Evolutionary conservation across 1,140 invertebrate genomes (phyloP).

Genomic region (Marisa cornuarietis): DNA sequence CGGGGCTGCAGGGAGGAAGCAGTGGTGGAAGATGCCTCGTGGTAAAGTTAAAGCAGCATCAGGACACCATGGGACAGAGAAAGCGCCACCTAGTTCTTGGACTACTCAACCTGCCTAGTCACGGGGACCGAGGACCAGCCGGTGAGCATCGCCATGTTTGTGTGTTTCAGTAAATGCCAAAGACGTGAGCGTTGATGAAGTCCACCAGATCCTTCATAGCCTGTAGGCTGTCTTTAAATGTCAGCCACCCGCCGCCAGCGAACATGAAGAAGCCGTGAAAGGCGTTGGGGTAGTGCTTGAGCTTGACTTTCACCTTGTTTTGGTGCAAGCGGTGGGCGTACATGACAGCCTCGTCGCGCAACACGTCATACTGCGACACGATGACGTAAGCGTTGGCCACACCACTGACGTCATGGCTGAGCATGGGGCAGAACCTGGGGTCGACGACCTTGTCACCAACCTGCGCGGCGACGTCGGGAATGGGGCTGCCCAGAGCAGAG

Average conservation of each 20-base stretch:
- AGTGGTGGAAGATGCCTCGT: too few relatives aligned
- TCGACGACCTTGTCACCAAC: constrained; percentile 39
- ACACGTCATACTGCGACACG: constrained; percentile 58
- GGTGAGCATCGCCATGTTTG: too few relatives aligned
- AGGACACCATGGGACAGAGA: too few relatives aligned
- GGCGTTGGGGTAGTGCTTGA: constrained; percentile 49
- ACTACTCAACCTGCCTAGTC: too few relatives aligned
- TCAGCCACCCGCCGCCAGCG: constrained; percentile 44
- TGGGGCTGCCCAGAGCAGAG: background rate
- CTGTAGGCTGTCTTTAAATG: constrained; percentile 37
- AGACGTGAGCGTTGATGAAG: constrained; percentile 37
- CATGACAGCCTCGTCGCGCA: constrained; percentile 58
- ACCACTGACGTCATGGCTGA: constrained; percentile 30
- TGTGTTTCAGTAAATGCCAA: background rate
- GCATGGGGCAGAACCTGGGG: constrained; percentile 46
- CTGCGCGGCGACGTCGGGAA: constrained; percentile 23
- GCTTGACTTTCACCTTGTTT: constrained; percentile 42
- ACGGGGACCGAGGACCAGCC: too few relatives aligned
- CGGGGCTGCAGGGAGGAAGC: too few relatives aligned
- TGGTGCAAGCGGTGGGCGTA: constrained; percentile 49
- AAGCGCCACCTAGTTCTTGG: too few relatives aligned
- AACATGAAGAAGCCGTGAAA: constrained; percentile 60
- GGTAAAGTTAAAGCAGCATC: too few relatives aligned
- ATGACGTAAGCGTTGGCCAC: constrained; percentile 53
- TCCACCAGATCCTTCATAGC: constrained; percentile 46